Evolutionary conservation across 2,888 invertebrate genomes (phyloP).

Genomic region (Hymenopus coronatus): DNA sequence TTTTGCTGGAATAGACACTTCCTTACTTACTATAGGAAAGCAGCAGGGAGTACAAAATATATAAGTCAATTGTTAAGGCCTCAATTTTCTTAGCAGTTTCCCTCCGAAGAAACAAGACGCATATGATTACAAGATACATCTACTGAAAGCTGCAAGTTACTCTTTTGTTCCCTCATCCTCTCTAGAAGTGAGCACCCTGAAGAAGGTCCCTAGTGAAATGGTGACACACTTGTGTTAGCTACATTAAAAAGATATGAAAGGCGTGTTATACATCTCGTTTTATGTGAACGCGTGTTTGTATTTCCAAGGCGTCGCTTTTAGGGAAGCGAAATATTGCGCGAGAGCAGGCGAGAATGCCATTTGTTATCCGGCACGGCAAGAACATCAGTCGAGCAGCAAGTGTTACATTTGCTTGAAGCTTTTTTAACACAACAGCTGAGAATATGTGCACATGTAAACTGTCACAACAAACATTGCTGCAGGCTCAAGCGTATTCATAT

Average conservation of each 20-base stretch:
- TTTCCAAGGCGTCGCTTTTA: neutral
- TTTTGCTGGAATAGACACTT: no score
- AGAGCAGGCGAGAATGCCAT: conserved; percentile 26
- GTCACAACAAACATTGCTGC: no score
- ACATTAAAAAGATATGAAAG: neutral
- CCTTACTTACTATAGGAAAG: no score
- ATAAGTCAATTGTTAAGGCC: no score
- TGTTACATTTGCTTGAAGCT: neutral
- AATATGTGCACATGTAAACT: no score
- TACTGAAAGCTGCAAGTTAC: no score
- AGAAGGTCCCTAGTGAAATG: neutral
- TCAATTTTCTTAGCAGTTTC: no score
- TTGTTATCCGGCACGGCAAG: conserved; percentile 12
- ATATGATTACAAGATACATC: no score
- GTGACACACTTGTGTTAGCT: neutral
- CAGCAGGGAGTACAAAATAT: no score
- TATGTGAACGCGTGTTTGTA: neutral
- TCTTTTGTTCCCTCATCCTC: no score
- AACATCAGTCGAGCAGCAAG: neutral
- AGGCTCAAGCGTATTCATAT: no score
- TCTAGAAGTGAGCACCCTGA: neutral
- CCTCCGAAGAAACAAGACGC: no score
- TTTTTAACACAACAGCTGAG: neutral
- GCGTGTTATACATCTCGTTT: neutral
- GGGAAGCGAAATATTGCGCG: conserved; percentile 11